phyloP scores from a whole-genome alignment of 2,113 vertebrate species.

The Lycocorax pyrrhopterus region DNA sequence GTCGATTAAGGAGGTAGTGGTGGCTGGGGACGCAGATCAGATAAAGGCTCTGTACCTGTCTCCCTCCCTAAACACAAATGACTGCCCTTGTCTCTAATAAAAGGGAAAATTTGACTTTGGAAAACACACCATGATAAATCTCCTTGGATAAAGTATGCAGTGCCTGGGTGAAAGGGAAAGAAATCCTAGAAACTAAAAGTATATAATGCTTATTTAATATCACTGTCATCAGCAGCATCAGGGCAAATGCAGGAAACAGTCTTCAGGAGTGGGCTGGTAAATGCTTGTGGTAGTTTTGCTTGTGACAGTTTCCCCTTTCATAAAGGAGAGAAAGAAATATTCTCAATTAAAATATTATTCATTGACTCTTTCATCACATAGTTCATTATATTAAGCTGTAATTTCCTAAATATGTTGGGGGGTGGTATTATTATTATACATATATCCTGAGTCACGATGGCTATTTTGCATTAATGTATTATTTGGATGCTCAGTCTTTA shows the following conservation, averaged over 20 bases:
- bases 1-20: background rate
- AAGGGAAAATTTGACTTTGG: background rate
- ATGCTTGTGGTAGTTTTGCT: background rate
- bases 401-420: background rate
- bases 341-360: background rate
- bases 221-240: background rate
- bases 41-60: slow-evolving; percentile 25
- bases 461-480: background rate
- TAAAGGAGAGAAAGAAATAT: background rate
- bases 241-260: background rate
- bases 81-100: slow-evolving; percentile 38
- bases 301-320: background rate
- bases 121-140: background rate
- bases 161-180: background rate
- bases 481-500: background rate
- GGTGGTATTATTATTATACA: background rate
- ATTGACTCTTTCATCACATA: background rate
- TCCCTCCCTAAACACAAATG: slow-evolving; percentile 41
- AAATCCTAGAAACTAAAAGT: background rate
- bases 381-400: slow-evolving; percentile 13
- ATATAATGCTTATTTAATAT: background rate
- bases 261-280: background rate
- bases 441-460: background rate
- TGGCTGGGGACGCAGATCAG: background rate
- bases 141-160: background rate